Percentiles rank a stretch among this genome's conserved stretches.
phyloP scores from a whole-genome alignment of 2,113 vertebrate species.

The Sylvietta virens region DNA sequence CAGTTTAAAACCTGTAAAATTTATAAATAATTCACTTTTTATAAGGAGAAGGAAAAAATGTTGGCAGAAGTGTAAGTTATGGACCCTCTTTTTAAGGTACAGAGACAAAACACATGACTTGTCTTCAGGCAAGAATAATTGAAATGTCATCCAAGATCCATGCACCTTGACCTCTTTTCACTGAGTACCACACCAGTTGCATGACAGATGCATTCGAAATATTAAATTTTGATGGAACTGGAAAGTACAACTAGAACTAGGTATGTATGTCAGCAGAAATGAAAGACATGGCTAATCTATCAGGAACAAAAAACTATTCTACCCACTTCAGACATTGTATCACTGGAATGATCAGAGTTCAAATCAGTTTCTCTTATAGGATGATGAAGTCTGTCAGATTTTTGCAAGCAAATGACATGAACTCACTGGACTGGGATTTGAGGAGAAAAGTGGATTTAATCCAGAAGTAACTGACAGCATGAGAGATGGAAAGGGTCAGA shows the following conservation, averaged over 20 bases:
- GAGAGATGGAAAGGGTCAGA: conserved; percentile 8
- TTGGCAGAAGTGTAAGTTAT: neutral
- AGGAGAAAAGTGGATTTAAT: conserved; percentile 32
- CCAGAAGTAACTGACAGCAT: conserved; percentile 16
- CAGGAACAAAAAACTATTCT: neutral
- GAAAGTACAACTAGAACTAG: neutral
- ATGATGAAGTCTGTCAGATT: neutral
- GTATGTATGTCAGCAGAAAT: neutral
- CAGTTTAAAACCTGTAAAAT: conserved; percentile 1
- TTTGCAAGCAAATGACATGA: conserved; percentile 1
- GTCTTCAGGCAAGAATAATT: conserved; percentile 10
- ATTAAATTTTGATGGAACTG: conserved; percentile 4
- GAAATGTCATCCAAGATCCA: neutral
- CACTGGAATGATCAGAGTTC: neutral
- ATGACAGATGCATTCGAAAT: conserved; percentile 21
- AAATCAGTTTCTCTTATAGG: neutral
- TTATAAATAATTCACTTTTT: conserved; percentile 26
- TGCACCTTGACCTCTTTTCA: conserved; percentile 12
- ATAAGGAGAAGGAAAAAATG: neutral
- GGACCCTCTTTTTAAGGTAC: neutral
- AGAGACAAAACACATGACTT: neutral
- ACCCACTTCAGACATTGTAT: neutral
- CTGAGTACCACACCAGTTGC: neutral
- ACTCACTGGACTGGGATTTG: neutral
- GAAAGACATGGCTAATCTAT: neutral